Evolutionary conservation across 1,140 invertebrate genomes (phyloP), one percentile per base, ranked within the genome.

Genomic region (Apis florea): DNA sequence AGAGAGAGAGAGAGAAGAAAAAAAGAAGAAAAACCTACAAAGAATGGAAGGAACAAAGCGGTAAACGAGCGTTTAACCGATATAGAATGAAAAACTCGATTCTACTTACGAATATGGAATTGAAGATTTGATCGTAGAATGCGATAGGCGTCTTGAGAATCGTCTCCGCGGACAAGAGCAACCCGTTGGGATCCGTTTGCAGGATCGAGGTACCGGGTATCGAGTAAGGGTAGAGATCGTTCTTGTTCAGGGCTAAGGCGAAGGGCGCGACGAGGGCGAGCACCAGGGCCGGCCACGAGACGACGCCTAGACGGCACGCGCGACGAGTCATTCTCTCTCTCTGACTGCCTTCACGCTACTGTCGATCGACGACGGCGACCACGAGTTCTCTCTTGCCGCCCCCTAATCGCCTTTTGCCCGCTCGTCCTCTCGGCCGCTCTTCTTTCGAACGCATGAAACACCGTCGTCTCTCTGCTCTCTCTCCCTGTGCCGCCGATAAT

Each of bases 31-130:
- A 15, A 21, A 51, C n/a, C n/a, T n/a, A n/a, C n/a, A n/a, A n/a
- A n/a, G 10, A 51, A 51, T 11, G 1, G 12, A 51, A 51, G n/a
- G n/a, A n/a, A n/a, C n/a, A n/a, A n/a, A n/a, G n/a, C n/a, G n/a
- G n/a, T 13, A 51, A 51, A 0, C 51, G 1, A 53, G n/a, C 12
- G 51, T 13, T 8, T 10, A 3, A 4, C 2, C 26, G 9, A 63
- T 3, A 31, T 19, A 9, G 24, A 31, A 26, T 3, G 2, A 26
- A 17, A 63, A 63, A 63, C 0, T 63, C 13, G 9, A 66, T 6
- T 53, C 13, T 90, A 97, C 97, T 97, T 93, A 98, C 97, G 93
- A 95, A 97, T 89, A 97, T 94, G 53, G 94, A 94, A 63, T 95
- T 94, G 92, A 97, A 97, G 68, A 93, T 92, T 66, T 95, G 95